Evolutionary conservation across 2,797 vertebrate species (phyloP).

Genomic region (Numenius phaeopus): DNA sequence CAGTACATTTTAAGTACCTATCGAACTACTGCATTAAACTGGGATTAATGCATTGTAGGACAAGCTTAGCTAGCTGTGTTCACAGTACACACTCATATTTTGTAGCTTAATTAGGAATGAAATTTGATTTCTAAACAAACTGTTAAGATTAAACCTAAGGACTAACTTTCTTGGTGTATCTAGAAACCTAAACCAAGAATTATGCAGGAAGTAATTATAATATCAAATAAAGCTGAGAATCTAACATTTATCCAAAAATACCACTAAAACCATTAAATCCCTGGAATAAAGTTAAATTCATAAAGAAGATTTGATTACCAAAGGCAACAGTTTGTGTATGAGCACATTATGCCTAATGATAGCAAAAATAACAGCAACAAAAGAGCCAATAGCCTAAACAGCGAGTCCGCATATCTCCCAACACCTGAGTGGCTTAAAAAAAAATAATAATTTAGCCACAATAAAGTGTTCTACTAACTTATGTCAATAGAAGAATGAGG

Average conservation of each 20-base stretch:
- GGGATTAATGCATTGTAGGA: background rate
- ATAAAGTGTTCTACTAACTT: background rate
- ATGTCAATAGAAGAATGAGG: rapidly evolving
- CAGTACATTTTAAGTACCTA: background rate
- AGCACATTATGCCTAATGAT: background rate
- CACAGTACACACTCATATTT: background rate
- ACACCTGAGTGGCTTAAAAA: background rate
- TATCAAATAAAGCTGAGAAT: background rate
- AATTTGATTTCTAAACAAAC: background rate
- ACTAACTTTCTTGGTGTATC: background rate
- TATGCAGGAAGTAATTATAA: background rate
- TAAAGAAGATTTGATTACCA: background rate
- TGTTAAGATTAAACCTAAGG: background rate
- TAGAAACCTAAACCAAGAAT: background rate
- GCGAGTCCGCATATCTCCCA: rapidly evolving
- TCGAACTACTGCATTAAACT: background rate
- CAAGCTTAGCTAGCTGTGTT: background rate
- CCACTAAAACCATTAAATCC: background rate
- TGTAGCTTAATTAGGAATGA: background rate
- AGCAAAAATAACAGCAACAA: background rate
- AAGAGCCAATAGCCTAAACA: background rate
- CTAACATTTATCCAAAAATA: background rate
- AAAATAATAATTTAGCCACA: background rate
- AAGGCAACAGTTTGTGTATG: rapidly evolving
- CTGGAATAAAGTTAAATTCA: background rate